Evolutionary conservation across 2,888 invertebrate species (phyloP).

Genomic region (Scaptomyza flava): DNA sequence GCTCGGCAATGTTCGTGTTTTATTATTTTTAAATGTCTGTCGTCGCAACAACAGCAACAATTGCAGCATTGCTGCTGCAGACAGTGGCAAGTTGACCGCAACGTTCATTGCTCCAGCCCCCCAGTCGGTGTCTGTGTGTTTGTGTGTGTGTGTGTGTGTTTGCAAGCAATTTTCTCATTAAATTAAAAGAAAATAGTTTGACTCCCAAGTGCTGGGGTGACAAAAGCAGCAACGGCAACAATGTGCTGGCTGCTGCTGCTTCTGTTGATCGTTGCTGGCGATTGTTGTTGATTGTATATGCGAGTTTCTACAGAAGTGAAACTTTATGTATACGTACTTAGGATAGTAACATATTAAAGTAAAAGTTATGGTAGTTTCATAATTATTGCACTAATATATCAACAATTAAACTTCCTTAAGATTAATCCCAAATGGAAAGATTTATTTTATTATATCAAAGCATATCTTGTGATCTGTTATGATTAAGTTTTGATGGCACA

Average conservation of each 20-base stretch:
- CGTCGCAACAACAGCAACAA: conserved; percentile 59
- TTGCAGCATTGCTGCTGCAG: conserved; percentile 41
- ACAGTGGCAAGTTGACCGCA: conserved; percentile 73
- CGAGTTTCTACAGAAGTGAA: not conserved
- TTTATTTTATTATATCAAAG: not conserved
- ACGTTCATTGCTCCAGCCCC: conserved; percentile 71
- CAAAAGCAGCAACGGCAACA: conserved; percentile 11
- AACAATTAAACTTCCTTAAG: too few relatives aligned
- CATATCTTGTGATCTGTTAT: not conserved
- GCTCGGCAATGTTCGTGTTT: conserved; percentile 34
- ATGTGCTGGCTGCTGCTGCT: conserved; percentile 8
- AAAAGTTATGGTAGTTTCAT: too few relatives aligned
- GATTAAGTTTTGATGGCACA: not conserved
- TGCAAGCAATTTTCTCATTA: conserved; percentile 71
- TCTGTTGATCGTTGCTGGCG: not conserved
- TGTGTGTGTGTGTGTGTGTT: not conserved
- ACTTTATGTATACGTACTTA: not conserved
- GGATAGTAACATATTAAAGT: too few relatives aligned
- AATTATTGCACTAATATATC: too few relatives aligned
- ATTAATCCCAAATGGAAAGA: too few relatives aligned
- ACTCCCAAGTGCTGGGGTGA: conserved; percentile 50
- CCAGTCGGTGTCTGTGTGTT: conserved; percentile 13
- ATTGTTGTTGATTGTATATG: conserved; percentile 7
- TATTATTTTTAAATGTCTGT: conserved; percentile 75
- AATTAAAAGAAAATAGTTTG: conserved; percentile 77